Evolutionary conservation across 1,140 invertebrate species (phyloP).

Genomic region (Mercenaria mercenaria): DNA sequence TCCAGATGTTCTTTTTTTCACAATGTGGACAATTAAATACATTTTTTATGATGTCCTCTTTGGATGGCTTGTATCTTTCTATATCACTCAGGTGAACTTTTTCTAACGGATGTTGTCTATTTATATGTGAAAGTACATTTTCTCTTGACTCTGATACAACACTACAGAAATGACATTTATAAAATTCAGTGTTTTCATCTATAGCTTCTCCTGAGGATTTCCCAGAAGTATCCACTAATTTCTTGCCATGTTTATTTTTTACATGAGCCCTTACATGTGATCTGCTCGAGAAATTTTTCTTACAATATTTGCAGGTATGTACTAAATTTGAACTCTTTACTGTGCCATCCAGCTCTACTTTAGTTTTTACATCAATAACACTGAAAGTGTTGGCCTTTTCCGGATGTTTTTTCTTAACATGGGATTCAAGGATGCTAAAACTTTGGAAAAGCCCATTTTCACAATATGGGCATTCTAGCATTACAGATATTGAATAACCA

Average conservation of each 20-base stretch:
- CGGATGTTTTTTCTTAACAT: constrained; percentile 33
- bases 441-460: background rate
- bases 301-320: constrained; percentile 23
- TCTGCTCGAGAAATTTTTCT: constrained; percentile 26
- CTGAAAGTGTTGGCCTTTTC: background rate
- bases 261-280: constrained; percentile 30
- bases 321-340: background rate
- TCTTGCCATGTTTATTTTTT: background rate
- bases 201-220: background rate
- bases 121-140: background rate
- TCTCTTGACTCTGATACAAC: background rate
- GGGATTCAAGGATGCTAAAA: background rate
- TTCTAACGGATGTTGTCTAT: constrained; percentile 7
- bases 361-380: constrained; percentile 13
- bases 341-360: background rate
- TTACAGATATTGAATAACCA: constrained; percentile 2
- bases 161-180: background rate
- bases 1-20: background rate
- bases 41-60: background rate
- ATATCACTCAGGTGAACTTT: background rate
- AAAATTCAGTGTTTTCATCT: background rate
- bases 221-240: background rate
- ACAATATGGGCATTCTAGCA: constrained; percentile 38
- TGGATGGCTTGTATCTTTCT: background rate
- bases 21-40: constrained; percentile 23